phyloP scores from a whole-genome alignment of 2,797 vertebrate genomes.

The Macrochelys suwanniensis region DNA sequence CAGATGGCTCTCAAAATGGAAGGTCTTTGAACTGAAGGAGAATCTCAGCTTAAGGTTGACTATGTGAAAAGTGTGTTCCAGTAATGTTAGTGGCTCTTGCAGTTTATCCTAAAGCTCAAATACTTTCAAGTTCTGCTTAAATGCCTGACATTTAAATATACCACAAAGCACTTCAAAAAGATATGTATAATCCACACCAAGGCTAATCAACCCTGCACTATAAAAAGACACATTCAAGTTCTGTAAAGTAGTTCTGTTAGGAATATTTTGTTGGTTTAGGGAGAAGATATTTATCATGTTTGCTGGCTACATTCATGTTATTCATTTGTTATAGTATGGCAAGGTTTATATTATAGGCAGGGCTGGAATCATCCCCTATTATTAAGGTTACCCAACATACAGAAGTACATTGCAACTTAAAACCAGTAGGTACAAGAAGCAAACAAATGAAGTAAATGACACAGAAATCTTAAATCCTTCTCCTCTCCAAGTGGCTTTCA shows the following conservation, averaged over 20 bases:
- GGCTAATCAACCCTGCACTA: background rate
- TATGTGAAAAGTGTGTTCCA: background rate
- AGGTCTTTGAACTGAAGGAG: background rate
- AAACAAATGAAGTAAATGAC: background rate
- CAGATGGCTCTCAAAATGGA: background rate
- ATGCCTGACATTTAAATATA: background rate
- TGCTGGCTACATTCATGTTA: background rate
- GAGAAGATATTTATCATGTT: background rate
- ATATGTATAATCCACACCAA: accelerated
- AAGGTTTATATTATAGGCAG: background rate
- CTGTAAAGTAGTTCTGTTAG: background rate
- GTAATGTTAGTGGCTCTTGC: background rate
- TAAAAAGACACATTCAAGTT: background rate
- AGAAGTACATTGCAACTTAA: background rate
- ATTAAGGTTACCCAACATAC: background rate
- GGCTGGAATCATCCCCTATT: accelerated
- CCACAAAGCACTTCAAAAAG: background rate
- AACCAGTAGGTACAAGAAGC: background rate
- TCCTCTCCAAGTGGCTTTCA: background rate
- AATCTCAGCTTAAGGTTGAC: background rate
- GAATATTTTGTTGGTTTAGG: background rate
- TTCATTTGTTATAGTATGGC: background rate
- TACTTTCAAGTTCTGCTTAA: background rate
- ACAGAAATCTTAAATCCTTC: background rate
- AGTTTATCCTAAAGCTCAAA: background rate